A percentile compares a stretch with the other conserved stretches of the same genome.
These are phyloP conservation scores for Aradophagus sp. DNA, from an alignment of 1,140 invertebrate genomes.

Conservation along the genomic window DNA sequence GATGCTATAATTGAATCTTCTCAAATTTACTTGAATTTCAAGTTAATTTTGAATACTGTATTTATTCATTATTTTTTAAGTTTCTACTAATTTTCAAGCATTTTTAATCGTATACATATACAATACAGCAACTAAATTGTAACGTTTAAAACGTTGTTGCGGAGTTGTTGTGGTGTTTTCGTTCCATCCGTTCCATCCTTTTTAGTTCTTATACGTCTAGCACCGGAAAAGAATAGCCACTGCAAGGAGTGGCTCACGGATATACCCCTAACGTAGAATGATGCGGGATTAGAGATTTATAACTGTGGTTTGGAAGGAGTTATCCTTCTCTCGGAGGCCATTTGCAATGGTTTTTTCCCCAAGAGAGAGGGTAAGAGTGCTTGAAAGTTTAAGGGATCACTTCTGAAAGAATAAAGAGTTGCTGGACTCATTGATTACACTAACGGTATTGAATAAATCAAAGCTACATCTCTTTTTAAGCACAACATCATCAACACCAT, in stretches of 20 bases:
- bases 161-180: conserved; percentile 6
- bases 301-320: conserved; percentile 38
- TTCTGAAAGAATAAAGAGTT: conserved; percentile 27
- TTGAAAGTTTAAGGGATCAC: conserved; percentile 38
- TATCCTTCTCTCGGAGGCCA: conserved; percentile 39
- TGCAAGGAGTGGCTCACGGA: conserved; percentile 28
- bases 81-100: no score
- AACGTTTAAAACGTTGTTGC: not conserved
- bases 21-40: no score
- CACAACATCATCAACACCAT: no score
- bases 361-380: conserved; percentile 17
- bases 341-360: conserved; percentile 50
- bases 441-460: conserved; percentile 29
- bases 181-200: not conserved
- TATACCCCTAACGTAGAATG: conserved; percentile 48
- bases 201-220: conserved; percentile 20
- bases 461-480: conserved; percentile 1
- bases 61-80: no score
- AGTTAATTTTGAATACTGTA: no score
- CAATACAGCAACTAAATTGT: no score
- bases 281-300: conserved; percentile 58
- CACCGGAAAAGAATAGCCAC: conserved; percentile 29
- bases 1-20: no score
- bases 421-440: conserved; percentile 36
- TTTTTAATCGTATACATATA: no score